Base-by-base conservation (phyloP, 2,113 vertebrate genomes). In the Pampusana beccarii region DNA sequence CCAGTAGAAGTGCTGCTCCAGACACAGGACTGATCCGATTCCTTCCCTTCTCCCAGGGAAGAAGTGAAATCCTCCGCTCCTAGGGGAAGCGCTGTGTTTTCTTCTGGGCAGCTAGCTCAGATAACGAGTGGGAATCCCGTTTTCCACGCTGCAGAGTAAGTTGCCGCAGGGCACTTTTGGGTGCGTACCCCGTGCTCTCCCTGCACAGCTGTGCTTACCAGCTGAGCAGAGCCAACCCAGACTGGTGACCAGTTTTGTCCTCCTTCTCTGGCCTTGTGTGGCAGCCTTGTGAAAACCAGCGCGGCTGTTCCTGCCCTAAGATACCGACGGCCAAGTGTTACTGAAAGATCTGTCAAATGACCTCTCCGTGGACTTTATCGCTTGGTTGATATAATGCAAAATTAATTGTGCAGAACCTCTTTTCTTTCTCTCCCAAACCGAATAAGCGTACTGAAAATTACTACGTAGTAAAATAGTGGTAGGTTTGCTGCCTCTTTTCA, bases 261-360 rank as follows among this genome's bases (percentile, higher is more conserved):
- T 24, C 7, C 33, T 34, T 18, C 42, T 44, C 42, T 61, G 58
- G 44, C 3, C 2, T 16, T 26, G 5, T 13, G 44, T 36, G 34
- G 42, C 74, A 81, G 42, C 61, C 61, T 4, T 2, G 4, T 60
- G 87, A 14, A 62, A 84, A 36, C 10, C 80, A 11, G 54, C 3
- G n/a, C 13, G 84, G 60, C 1, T 58, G 28, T 9, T 86, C 20
- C 13, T 72, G 48, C 38, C n/a, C 50, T 12, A 33, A 48, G 50
- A 4, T 40, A 4, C 33, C n/a, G 18, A 16, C 2, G 1, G 40
- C 40, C 0, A 0, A 38, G 16, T 21, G 28, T 11, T 36, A 17
- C 3, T n/a, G 54, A 29, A 80, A 69, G n/a, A 38, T 28, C 50
- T 29, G 3, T 53, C 77, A 54, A 66, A 53, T 53, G 24, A 13